phyloP scores from a whole-genome alignment of 2,888 invertebrate genomes.

The Dexiosoma caninum region DNA sequence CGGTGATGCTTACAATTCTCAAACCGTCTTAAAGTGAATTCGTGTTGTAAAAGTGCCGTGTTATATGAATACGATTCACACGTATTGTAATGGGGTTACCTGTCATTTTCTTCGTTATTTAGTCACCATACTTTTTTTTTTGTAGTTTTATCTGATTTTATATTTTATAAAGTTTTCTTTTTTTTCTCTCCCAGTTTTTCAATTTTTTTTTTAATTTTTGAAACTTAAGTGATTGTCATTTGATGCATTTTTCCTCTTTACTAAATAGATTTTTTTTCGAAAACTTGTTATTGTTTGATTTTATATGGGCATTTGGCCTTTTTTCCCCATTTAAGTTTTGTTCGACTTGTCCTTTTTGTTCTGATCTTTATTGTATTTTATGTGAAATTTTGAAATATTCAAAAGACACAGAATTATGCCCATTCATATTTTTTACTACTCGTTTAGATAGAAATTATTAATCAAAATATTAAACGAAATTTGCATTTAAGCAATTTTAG shows the following conservation, averaged over 20 bases:
- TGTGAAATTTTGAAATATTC: slow-evolving; percentile 11
- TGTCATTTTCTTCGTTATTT: slow-evolving; percentile 52
- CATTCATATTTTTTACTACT: background rate
- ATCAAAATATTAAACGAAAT: slow-evolving; percentile 10
- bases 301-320: slow-evolving; percentile 42
- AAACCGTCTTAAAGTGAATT: too few species aligned
- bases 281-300: slow-evolving; percentile 40
- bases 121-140: slow-evolving; percentile 52
- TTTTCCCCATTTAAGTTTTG: slow-evolving; percentile 10
- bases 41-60: too few species aligned
- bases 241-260: slow-evolving; percentile 50
- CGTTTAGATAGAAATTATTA: slow-evolving; percentile 27
- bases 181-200: background rate
- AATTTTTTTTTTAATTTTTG: too few species aligned
- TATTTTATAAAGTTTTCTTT: slow-evolving; percentile 34
- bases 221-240: slow-evolving; percentile 53
- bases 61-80: too few species aligned
- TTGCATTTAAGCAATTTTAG: too few species aligned
- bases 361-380: slow-evolving; percentile 32
- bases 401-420: background rate
- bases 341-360: slow-evolving; percentile 25
- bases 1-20: too few species aligned
- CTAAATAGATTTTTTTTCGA: slow-evolving; percentile 4
- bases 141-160: slow-evolving; percentile 61
- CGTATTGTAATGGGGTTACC: too few species aligned